Evolutionary conservation across 2,888 invertebrate species (phyloP).

Genomic region (Habrosyne pyritoides): DNA sequence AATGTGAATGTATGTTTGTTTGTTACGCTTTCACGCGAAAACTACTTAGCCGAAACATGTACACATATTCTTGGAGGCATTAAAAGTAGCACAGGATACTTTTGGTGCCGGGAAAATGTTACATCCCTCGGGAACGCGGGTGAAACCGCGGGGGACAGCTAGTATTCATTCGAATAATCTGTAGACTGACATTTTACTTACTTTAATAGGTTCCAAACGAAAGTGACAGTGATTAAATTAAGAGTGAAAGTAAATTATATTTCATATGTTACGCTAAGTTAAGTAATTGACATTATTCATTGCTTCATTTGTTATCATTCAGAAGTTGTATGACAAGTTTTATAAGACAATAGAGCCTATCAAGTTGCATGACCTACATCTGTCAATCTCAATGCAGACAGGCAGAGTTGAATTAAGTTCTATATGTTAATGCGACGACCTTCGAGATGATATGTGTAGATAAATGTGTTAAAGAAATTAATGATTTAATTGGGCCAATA

Average conservation of each 20-base stretch:
- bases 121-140: too few relatives aligned
- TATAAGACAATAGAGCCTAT: conserved; percentile 51
- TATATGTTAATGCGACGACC: conserved; percentile 40
- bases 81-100: too few relatives aligned
- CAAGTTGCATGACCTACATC: conserved; percentile 51
- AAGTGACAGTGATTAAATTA: conserved; percentile 4
- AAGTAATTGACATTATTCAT: conserved; percentile 1
- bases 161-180: too few relatives aligned
- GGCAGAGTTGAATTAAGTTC: conserved; percentile 30
- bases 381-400: conserved; percentile 52
- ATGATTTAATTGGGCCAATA: conserved; percentile 20
- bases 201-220: neutral
- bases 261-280: conserved; percentile 11
- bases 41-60: too few relatives aligned
- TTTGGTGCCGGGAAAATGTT: too few relatives aligned
- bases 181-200: too few relatives aligned
- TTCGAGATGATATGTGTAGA: conserved; percentile 55
- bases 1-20: too few relatives aligned
- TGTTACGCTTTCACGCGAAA: too few relatives aligned
- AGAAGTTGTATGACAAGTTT: conserved; percentile 41
- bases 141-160: too few relatives aligned
- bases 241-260: neutral
- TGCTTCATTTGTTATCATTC: conserved; percentile 26
- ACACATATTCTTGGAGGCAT: too few relatives aligned
- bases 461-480: conserved; percentile 35